Base-by-base conservation (phyloP, 2,113 vertebrate species). In the Aptenodytes forsteri region DNA sequence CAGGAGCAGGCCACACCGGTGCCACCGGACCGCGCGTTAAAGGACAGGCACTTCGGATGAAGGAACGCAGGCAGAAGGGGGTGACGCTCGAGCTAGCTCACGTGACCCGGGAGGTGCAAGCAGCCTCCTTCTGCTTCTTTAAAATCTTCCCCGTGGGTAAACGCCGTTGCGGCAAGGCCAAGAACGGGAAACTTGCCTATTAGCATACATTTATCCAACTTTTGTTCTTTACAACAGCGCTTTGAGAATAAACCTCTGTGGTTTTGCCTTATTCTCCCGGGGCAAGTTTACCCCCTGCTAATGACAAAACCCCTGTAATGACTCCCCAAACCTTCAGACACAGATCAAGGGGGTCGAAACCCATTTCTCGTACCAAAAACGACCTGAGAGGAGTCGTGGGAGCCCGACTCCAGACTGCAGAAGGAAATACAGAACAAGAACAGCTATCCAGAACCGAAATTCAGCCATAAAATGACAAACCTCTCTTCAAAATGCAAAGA, bases 21-120 rank as follows among this genome's bases (percentile, higher is more conserved):
- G 34, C 21, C 47, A 5, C 30, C 4, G 8, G 25, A 15, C 26
- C 4, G 17, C 6, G 6, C 0, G 0, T 12, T 4, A 23, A 27
- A 49, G 70, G 58, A 46, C 38, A 10, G 52, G 26, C 44, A 4
- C 65, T 25, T 15, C 0, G 1, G 18, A 10, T 5, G 40, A 52
- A 23, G 59, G 42, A 12, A 14, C 36, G n/a, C n/a, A 16, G 34
- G 47, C 26, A 34, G 32, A 29, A 58, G 11, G 42, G 49, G 40
- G 40, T 3, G 29, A 73, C 16, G 8, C 15, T 9, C 7, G 30
- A 75, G 49, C 38, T 23, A 50, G 77, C 49, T 47, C 32, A 11
- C 0, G 0, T 0, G 0, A 20, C 7, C 23, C 0, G 0, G 38
- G 50, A 58, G 17, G 29, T 12, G 42, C 27, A 10, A 32, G 32